Evolutionary conservation across 1,140 invertebrate species (phyloP).

Genomic region (Ptiloglossa arizonensis): DNA sequence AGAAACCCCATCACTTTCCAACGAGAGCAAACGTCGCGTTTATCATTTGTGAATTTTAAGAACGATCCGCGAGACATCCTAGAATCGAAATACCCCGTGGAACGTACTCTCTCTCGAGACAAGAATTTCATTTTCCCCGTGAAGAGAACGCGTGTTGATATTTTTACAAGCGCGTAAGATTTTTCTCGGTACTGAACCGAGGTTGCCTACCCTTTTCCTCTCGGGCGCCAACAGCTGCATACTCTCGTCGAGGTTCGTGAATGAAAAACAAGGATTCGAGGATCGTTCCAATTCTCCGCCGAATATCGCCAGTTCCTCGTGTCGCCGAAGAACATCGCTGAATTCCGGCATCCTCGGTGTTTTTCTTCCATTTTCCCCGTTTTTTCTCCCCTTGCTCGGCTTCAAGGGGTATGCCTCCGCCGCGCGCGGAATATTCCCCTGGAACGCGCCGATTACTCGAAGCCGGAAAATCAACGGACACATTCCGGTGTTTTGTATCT

Average conservation of each 20-base stretch:
- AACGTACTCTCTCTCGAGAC: no score
- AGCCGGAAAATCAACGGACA: slow-evolving; percentile 13
- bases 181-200: not conserved
- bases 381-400: not conserved
- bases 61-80: not conserved
- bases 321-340: not conserved
- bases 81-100: not conserved
- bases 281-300: not conserved
- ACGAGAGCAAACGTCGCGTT: not conserved
- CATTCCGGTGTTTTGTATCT: slow-evolving; percentile 27
- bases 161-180: not conserved
- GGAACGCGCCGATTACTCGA: not conserved
- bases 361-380: not conserved
- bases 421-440: not conserved
- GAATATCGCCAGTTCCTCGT: slow-evolving; percentile 27
- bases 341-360: not conserved
- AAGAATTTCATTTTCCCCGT: not conserved
- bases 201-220: not conserved
- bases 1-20: no score
- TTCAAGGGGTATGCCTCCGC: not conserved
- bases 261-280: not conserved
- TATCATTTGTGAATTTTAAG: no score
- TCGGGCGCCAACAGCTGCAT: slow-evolving; percentile 14
- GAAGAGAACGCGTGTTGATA: not conserved
- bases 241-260: slow-evolving; percentile 18